Conservation (phyloP, 1,140 invertebrate species). For the Monomorium pharaonis region DNA sequence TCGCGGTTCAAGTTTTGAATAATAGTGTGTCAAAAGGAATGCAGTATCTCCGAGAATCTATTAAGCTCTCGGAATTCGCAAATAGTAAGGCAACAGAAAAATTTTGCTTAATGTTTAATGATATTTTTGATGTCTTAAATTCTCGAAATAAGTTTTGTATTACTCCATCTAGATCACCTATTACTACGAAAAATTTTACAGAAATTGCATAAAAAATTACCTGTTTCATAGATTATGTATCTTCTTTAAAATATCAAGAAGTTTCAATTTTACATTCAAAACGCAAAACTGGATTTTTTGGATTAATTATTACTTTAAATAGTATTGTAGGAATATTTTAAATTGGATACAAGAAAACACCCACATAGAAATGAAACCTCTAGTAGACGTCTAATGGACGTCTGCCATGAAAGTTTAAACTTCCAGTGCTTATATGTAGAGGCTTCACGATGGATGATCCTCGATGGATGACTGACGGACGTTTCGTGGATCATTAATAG, state of each 20-base stretch:
- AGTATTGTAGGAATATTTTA: conserved; percentile 1
- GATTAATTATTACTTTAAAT: conserved; percentile 11
- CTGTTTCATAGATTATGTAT: conserved; percentile 12
- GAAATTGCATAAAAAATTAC: background rate
- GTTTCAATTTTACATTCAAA: background rate
- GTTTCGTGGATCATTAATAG: too few species aligned
- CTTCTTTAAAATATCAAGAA: conserved; percentile 12
- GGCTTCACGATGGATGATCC: too few species aligned
- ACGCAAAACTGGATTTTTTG: conserved; percentile 26
- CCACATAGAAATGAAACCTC: too few species aligned
- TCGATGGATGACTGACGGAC: too few species aligned
- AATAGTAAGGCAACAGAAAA: background rate
- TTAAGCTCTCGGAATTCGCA: background rate
- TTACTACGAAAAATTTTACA: background rate
- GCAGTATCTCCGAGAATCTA: background rate
- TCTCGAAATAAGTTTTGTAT: conserved; percentile 22
- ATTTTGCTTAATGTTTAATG: conserved; percentile 7
- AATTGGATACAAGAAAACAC: background rate
- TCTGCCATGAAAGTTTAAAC: too few species aligned
- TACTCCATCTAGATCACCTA: background rate
- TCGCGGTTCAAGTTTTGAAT: background rate
- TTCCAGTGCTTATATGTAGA: too few species aligned
- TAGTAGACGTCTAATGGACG: too few species aligned
- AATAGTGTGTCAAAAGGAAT: conserved; percentile 8
- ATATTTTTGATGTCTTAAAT: conserved; percentile 5